phyloP scores from a whole-genome alignment of 2,888 invertebrate genomes.

The Polia nebulosa region DNA sequence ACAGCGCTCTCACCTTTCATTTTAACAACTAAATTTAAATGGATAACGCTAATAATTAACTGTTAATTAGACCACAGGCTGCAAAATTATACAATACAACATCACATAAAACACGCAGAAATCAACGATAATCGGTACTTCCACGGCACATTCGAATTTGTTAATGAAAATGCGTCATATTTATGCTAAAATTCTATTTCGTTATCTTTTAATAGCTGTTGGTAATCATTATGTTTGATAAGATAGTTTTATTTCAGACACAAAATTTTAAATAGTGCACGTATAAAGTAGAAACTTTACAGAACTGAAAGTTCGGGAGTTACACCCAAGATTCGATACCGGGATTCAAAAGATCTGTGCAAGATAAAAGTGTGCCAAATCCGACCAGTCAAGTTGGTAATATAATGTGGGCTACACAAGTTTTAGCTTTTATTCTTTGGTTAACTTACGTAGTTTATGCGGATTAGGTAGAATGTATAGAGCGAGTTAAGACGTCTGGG shows the following conservation, averaged over 20 bases:
- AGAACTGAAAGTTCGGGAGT: conserved; percentile 39
- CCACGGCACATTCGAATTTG: conserved; percentile 6
- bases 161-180: conserved; percentile 38
- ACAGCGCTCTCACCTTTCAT: conserved; percentile 40
- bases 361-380: conserved; percentile 53
- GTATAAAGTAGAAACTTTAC: conserved; percentile 10
- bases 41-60: conserved; percentile 33
- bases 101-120: conserved; percentile 5
- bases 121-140: conserved; percentile 10
- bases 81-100: conserved; percentile 12
- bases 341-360: conserved; percentile 48
- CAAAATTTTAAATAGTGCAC: conserved; percentile 21
- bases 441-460: conserved; percentile 37
- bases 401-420: conserved; percentile 32
- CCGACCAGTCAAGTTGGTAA: conserved; percentile 42
- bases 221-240: conserved; percentile 37
- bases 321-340: conserved; percentile 40
- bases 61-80: conserved; percentile 1
- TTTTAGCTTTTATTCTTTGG: conserved; percentile 29
- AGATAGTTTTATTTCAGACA: conserved; percentile 21
- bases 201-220: conserved; percentile 40
- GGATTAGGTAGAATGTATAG: conserved; percentile 10
- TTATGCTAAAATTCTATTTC: conserved; percentile 25
- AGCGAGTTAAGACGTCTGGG: conserved; percentile 23
- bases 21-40: conserved; percentile 16